Base-by-base conservation (phyloP, 2,888 invertebrate genomes). In the Micoletzkya japonica region DNA sequence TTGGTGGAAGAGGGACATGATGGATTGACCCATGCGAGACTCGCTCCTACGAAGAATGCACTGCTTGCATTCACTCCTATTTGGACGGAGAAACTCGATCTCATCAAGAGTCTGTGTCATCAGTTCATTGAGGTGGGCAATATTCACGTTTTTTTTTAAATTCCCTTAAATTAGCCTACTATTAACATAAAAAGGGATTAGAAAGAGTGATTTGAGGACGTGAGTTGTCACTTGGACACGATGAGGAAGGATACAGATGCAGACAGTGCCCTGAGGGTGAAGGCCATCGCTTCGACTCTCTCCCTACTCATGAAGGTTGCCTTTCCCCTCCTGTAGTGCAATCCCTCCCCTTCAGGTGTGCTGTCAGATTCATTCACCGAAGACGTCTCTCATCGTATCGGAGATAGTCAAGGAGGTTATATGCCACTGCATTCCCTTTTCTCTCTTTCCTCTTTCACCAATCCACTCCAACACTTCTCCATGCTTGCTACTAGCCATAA, bases 1-100 rank as follows among this genome's bases (percentile, higher is more conserved):
- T 32, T 63, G 39, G 63, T 50, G 30, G 63, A 63, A 17, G 63
- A 63, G 30, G 63, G 63, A 17, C 50, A 20, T 10, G 63, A 63
- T 0, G 63, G 63, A 34, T 24, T 63, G 6, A 63, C 63, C 7
- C 36, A 24, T 63, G 63, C 32, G 24, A 63, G 17, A 63, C 34
- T 63, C 24, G 63, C 36, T 3, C 24, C 37, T 6, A 63, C 63
- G 2, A 63, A 63, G 50, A 37, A 63, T 36, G 39, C 39, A 24
- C 32, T 63, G 10, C 49, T 63, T n/a, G 39, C 63, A 2, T 50
- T 63, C 24, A 20, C n/a, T 34, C 63, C 63, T 32, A 24, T 63
- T 1, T 63, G 63, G 63, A 44, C 32, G 24, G 50, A 63, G 44
- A 44, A 34, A 20, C 36, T 63, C 32, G 63, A 63, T 50, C 24